Base-by-base conservation (phyloP, 2,797 vertebrate species). In the Danio albolineatus region DNA sequence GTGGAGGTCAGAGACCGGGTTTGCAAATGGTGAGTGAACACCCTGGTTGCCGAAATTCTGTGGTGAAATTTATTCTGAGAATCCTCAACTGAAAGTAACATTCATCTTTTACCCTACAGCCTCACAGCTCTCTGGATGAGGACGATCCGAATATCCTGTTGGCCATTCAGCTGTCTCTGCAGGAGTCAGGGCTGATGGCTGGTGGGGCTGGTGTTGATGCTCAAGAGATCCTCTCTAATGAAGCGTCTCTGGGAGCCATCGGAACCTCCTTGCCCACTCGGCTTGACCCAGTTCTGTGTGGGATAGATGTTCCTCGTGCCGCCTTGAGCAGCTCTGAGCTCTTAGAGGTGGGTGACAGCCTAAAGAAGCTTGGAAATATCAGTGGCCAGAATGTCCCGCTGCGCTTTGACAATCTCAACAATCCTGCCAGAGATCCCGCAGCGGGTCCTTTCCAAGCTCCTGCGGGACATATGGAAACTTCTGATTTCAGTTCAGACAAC, bases 131-230 rank as follows among this genome's bases (percentile, higher is more conserved):
- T 80, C 88, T 99, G 89, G 98, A 99, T 84, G 98, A 99, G 76
- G 98, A 99, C 17, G 98, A 99, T 86, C 97, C 98, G 44, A 98
- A 99, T 92, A 98, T 99, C 86, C 93, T 99, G n/a, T 90, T 99
- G 84, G 98, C 98, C 85, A 99, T 99, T 87, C 98, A 99, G 91
- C 92, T 99, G 76, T 99, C 98, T 21, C 92, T 99, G 83, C 98
- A 99, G 90, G 98, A 99, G 85, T 96, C 97, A 2, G 95, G 95
- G 44, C 92, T 98, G 86, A 88, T 90, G 12, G 88, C 92, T 12
- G 91, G 91, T 2, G 83, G 46, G n/a, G 88, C 92, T 16, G 92
- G 90, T 8, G 71, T 44, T 57, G 94, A 96, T 85, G 91, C 89
- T 46, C 94, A 94, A 82, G 96, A 97, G 73, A 90, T 94, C 57